Conservation (phyloP, 2,888 invertebrate genomes). For the Cyclophora albipunctata region DNA sequence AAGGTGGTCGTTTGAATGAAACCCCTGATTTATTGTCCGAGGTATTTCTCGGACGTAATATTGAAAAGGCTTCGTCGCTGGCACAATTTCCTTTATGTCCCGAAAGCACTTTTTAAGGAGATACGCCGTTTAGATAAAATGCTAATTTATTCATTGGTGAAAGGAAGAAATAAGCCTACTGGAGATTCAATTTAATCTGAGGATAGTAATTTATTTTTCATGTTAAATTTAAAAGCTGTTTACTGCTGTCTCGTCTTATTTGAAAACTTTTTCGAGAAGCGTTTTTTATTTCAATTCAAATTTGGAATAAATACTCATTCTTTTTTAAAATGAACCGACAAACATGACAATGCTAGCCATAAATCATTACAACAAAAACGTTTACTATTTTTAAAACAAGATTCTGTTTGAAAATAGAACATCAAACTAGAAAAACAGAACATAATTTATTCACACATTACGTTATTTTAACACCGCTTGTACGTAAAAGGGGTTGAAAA, state of each 20-base stretch:
- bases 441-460: too few species aligned
- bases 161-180: conserved; percentile 50
- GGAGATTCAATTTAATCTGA: conserved; percentile 58
- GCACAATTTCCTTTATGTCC: conserved; percentile 23
- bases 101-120: conserved; percentile 63
- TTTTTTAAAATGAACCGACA: too few species aligned
- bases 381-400: too few species aligned
- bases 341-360: too few species aligned
- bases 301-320: too few species aligned
- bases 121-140: conserved; percentile 65
- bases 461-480: too few species aligned
- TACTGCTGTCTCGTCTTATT: conserved; percentile 8
- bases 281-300: too few species aligned
- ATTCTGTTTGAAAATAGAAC: too few species aligned
- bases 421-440: too few species aligned
- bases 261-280: too few species aligned
- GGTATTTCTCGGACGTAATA: conserved; percentile 29
- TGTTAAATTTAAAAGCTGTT: conserved; percentile 49
- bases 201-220: conserved; percentile 55
- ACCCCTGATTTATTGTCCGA: conserved; percentile 29
- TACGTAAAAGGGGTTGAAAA: too few species aligned
- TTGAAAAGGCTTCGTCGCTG: conserved; percentile 28
- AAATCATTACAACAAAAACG: too few species aligned
- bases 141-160: conserved; percentile 71
- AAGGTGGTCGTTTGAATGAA: conserved; percentile 12